Conservation (phyloP, 1,140 invertebrate species). For the Monomorium pharaonis region DNA sequence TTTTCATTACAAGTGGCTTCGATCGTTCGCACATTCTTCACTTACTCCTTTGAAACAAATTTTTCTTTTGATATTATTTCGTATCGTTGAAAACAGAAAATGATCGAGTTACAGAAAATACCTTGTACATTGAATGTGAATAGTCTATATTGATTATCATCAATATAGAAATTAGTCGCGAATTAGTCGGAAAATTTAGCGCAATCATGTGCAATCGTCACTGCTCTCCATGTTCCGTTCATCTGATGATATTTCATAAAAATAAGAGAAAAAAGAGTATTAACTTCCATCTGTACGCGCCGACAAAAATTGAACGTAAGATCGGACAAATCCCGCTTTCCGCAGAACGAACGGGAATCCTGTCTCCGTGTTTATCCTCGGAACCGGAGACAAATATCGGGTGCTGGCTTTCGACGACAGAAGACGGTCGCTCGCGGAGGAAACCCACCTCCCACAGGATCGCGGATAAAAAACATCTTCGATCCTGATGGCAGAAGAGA, state of each 20-base stretch:
- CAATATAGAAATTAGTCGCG: neutral
- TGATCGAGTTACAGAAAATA: too few species aligned
- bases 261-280: neutral
- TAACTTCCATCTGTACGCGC: neutral
- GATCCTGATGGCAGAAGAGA: conserved; percentile 33
- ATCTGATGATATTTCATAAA: neutral
- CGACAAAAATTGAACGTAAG: conserved; percentile 31
- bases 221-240: neutral
- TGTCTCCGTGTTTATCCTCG: conserved; percentile 39
- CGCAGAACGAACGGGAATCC: neutral
- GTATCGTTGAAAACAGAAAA: too few species aligned
- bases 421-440: conserved; percentile 9
- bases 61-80: too few species aligned
- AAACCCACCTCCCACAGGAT: conserved; percentile 27
- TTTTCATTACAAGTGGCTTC: too few species aligned
- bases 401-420: neutral
- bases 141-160: neutral
- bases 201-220: neutral
- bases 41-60: too few species aligned
- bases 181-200: neutral
- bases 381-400: conserved; percentile 42
- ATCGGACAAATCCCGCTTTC: conserved; percentile 29
- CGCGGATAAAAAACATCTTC: conserved; percentile 59
- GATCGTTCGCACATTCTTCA: too few species aligned
- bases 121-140: too few species aligned